Evolutionary conservation across 2,888 invertebrate species (phyloP).

Genomic region (Cryptus armator): DNA sequence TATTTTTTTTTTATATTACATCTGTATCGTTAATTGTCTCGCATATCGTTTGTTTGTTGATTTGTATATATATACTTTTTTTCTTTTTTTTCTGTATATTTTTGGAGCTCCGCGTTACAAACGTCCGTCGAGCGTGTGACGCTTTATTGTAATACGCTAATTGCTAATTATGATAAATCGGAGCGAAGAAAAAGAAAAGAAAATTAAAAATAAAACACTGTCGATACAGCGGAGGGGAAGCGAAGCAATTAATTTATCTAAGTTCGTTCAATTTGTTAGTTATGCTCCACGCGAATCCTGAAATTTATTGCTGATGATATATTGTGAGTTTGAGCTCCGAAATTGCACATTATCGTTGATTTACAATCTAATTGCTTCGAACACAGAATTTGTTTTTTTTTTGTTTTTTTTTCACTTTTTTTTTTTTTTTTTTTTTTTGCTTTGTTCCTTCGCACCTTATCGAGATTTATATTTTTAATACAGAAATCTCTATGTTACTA

Average conservation of each 20-base stretch:
- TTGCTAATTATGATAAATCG: conserved; percentile 15
- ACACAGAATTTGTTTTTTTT: conserved; percentile 8
- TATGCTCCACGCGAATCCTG: neutral
- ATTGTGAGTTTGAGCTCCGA: conserved; percentile 4
- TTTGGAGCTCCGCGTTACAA: conserved; percentile 21
- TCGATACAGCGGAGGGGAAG: neutral
- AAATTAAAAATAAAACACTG: neutral
- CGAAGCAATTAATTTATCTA: neutral
- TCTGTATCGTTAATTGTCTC: conserved; percentile 43
- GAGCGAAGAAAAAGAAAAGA: neutral
- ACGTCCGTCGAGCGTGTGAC: conserved; percentile 17
- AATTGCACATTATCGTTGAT: conserved; percentile 14
- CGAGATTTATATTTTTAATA: conserved; percentile 11
- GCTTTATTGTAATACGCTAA: conserved; percentile 20
- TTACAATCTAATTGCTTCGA: neutral
- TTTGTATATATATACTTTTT: neutral
- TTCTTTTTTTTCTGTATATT: neutral
- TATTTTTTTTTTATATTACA: conserved; percentile 57
- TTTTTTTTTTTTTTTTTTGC: conserved; percentile 1
- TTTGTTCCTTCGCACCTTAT: conserved; percentile 1
- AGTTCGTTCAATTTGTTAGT: neutral
- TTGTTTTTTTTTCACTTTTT: conserved; percentile 14
- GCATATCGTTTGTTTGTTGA: conserved; percentile 23
- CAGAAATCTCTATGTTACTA: conserved; percentile 11
- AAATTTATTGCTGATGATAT: conserved; percentile 23